These are phyloP conservation scores for Uromys caudimaculatus DNA, from an alignment of 2,797 vertebrate genomes.

Conservation along the genomic window DNA sequence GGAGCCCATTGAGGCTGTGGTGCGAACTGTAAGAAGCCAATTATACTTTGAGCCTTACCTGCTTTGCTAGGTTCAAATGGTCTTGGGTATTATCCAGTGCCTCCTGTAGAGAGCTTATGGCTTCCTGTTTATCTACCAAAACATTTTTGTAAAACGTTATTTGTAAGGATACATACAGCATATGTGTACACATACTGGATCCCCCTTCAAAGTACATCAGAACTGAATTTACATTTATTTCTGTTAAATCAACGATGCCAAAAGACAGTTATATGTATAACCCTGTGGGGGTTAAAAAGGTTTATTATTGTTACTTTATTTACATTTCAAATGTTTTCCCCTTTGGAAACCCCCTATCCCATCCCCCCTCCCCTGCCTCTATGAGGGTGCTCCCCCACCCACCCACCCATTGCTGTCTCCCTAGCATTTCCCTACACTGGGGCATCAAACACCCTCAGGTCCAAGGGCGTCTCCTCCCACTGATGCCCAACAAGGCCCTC, in stretches of 20 bases:
- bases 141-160: constrained; percentile 59
- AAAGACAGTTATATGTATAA: background rate
- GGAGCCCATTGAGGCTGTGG: background rate
- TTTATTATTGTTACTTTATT: background rate
- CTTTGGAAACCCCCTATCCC: too few species aligned
- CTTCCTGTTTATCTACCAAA: constrained; percentile 87
- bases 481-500: too few species aligned
- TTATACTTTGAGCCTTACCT: constrained; percentile 83
- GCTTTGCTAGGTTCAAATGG: constrained; percentile 83
- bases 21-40: background rate
- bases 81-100: constrained; percentile 84
- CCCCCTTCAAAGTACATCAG: background rate
- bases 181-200: background rate
- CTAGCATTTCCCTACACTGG: too few species aligned
- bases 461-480: too few species aligned
- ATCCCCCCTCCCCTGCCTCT: too few species aligned
- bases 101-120: constrained; percentile 84
- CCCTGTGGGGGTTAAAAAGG: constrained; percentile 17
- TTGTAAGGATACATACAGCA: background rate
- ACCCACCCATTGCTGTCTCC: too few species aligned
- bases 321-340: too few species aligned
- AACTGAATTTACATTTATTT: constrained; percentile 52
- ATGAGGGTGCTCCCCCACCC: too few species aligned
- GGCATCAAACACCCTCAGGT: too few species aligned
- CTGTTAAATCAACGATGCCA: background rate